Evolutionary conservation across 2,113 vertebrate genomes (phyloP).

Genomic region (Paramormyrops kingsleyae): DNA sequence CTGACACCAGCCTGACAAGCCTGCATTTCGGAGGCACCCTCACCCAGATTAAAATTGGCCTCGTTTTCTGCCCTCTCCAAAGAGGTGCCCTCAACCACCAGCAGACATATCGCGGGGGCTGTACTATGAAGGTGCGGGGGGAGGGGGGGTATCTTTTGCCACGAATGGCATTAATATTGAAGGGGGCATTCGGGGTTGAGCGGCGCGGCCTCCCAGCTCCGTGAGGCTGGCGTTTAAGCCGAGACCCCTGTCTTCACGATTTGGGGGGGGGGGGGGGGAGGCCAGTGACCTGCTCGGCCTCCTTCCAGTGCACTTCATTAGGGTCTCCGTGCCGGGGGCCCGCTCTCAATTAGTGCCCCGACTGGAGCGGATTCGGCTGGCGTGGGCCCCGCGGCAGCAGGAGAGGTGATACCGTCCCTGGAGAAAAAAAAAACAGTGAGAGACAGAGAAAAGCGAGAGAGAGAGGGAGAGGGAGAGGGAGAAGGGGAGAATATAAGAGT

Average conservation of each 20-base stretch:
- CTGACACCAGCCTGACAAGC: conserved; percentile 9
- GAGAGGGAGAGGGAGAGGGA: not conserved
- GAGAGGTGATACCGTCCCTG: not conserved
- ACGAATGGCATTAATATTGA: not conserved
- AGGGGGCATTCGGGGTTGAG: not conserved
- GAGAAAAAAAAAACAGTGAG: conserved; percentile 10
- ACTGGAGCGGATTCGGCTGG: conserved; percentile 32
- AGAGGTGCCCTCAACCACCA: not conserved
- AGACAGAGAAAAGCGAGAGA: not conserved
- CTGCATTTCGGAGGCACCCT: not conserved
- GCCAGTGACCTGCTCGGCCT: not conserved
- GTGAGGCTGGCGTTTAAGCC: not conserved
- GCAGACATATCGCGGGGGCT: not conserved
- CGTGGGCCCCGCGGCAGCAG: conserved; percentile 36
- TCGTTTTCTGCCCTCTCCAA: not conserved
- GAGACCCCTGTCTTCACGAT: not conserved
- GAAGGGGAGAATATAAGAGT: conserved; percentile 6
- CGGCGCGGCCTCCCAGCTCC: not conserved
- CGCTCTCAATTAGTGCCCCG: conserved; percentile 12
- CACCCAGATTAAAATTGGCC: conserved; percentile 13
- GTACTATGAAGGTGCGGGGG: not conserved
- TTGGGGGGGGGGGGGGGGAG: not conserved
- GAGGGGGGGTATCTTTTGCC: not conserved
- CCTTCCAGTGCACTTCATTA: conserved; percentile 8
- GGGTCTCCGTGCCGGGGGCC: not conserved